Evolutionary conservation across 2,113 vertebrate genomes (phyloP).

Genomic region (Nycticebus coucang): DNA sequence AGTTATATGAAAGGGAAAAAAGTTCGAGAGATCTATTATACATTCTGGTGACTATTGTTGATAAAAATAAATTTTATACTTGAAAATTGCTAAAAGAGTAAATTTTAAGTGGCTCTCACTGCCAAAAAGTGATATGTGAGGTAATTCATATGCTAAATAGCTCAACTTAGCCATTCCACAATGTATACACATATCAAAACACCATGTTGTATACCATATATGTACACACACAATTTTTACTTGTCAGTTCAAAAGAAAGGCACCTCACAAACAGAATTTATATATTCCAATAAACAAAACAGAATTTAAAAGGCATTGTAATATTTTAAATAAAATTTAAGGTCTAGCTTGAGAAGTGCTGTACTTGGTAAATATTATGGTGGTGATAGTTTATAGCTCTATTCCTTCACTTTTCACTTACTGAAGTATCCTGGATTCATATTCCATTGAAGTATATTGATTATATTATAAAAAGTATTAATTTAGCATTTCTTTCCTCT

Average conservation of each 20-base stretch:
- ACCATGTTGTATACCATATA: neutral
- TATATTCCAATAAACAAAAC: neutral
- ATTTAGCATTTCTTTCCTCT: neutral
- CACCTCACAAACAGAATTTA: neutral
- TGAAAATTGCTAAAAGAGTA: neutral
- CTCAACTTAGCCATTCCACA: neutral
- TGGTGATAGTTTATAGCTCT: neutral
- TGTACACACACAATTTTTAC: neutral
- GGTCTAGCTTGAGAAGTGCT: neutral
- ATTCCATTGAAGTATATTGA: neutral
- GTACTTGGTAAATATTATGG: neutral
- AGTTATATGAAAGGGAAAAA: neutral
- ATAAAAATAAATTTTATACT: neutral
- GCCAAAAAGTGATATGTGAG: neutral
- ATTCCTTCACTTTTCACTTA: neutral
- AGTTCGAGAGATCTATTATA: neutral
- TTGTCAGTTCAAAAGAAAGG: neutral
- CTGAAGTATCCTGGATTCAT: neutral
- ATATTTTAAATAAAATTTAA: neutral
- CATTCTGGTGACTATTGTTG: neutral
- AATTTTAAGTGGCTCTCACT: neutral
- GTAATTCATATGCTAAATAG: neutral
- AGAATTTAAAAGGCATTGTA: neutral
- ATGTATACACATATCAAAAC: neutral
- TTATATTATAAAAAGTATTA: neutral